A percentile compares a stretch with the other conserved stretches of the same genome.
phyloP scores from a whole-genome alignment of 2,888 invertebrate genomes.

The Melanotus villosus region DNA sequence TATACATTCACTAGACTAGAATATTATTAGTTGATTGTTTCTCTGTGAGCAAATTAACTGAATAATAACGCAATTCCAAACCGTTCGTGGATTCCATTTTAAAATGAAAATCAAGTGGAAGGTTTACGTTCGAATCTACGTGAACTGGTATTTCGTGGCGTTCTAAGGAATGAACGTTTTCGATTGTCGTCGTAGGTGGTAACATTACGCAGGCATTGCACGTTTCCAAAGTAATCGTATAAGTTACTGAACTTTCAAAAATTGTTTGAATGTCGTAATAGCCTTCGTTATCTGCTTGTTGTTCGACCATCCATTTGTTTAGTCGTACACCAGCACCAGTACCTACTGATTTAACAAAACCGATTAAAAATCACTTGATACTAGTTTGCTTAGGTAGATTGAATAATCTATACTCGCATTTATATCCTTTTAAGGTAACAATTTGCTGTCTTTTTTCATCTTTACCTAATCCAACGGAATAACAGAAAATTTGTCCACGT shows the following conservation, averaged over 20 bases:
- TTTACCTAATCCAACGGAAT: too few relatives aligned
- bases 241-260: constrained; percentile 14
- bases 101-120: constrained; percentile 47
- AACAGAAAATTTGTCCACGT: too few relatives aligned
- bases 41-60: neutral
- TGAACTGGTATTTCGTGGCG: constrained; percentile 7
- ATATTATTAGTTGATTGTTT: neutral
- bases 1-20: constrained; percentile 15
- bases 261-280: constrained; percentile 10
- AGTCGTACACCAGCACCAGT: constrained; percentile 43
- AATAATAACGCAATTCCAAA: constrained; percentile 66
- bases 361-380: too few relatives aligned
- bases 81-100: constrained; percentile 69
- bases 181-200: constrained; percentile 59
- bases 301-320: constrained; percentile 36
- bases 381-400: too few relatives aligned
- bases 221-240: neutral
- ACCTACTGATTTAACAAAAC: constrained; percentile 28
- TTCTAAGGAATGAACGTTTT: constrained; percentile 66
- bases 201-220: constrained; percentile 34
- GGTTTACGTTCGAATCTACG: neutral
- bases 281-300: constrained; percentile 2
- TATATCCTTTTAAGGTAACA: too few relatives aligned
- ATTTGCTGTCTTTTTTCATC: too few relatives aligned
- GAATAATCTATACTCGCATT: too few relatives aligned